A percentile compares a stretch with the other conserved stretches of the same genome.
These are phyloP conservation scores for Oligia strigilis DNA, from an alignment of 2,888 invertebrate genomes.

Conservation along the genomic window DNA sequence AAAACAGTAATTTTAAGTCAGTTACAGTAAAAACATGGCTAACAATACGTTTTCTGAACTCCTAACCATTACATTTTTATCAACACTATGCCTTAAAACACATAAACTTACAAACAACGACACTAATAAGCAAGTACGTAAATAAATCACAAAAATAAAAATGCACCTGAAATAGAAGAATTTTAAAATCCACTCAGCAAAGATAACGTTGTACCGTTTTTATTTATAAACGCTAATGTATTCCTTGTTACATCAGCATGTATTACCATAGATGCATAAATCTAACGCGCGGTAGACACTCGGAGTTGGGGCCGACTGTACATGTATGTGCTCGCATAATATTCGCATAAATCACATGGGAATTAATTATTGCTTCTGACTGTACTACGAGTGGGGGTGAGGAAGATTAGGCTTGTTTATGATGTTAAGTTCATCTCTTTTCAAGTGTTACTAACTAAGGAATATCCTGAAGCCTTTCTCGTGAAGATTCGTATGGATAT, in stretches of 20 bases:
- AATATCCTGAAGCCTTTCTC: background rate
- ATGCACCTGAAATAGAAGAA: constrained; percentile 49
- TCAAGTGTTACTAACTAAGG: background rate
- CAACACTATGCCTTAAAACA: background rate
- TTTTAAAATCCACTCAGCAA: constrained; percentile 69
- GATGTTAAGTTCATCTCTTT: constrained; percentile 41
- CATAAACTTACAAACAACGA: constrained; percentile 10
- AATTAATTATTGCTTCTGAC: constrained; percentile 85
- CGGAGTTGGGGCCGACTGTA: constrained; percentile 62
- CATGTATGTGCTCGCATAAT: constrained; percentile 80
- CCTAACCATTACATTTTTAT: background rate
- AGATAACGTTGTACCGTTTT: constrained; percentile 67
- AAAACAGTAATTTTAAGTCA: background rate
- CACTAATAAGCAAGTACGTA: constrained; percentile 15
- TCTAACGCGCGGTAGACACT: constrained; percentile 70
- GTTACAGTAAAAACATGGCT: background rate
- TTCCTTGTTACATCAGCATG: constrained; percentile 69
- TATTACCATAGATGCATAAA: constrained; percentile 77
- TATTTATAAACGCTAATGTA: constrained; percentile 72
- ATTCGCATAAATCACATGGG: constrained; percentile 86
- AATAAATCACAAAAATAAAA: constrained; percentile 48
- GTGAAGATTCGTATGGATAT: background rate
- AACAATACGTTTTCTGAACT: background rate
- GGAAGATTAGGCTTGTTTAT: constrained; percentile 55
- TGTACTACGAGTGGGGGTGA: constrained; percentile 65